Evolutionary conservation across 2,888 invertebrate species (phyloP).

Genomic region (Drymonia ruficornis): DNA sequence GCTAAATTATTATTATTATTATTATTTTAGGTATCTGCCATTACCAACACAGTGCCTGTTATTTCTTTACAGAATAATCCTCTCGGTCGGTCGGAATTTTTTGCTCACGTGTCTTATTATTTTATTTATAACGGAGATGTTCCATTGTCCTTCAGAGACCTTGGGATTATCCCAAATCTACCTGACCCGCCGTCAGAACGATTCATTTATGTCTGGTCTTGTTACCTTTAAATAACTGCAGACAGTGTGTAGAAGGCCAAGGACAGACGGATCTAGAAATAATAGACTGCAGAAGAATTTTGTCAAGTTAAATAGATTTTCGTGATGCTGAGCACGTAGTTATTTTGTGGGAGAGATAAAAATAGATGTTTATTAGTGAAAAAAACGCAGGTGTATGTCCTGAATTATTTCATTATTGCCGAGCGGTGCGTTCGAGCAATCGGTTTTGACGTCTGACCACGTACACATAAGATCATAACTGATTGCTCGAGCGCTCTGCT

Average conservation of each 20-base stretch:
- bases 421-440: too few relatives aligned
- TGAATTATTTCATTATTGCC: too few relatives aligned
- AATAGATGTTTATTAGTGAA: too few relatives aligned
- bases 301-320: neutral
- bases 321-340: neutral
- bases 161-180: slow-evolving; percentile 23
- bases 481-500: too few relatives aligned
- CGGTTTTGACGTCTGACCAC: too few relatives aligned
- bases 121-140: slow-evolving; percentile 10
- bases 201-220: slow-evolving; percentile 14
- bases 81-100: slow-evolving; percentile 13
- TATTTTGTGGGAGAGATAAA: neutral
- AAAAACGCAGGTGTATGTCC: too few relatives aligned
- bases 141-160: slow-evolving; percentile 19
- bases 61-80: neutral
- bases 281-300: slow-evolving; percentile 18
- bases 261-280: slow-evolving; percentile 18
- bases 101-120: slow-evolving; percentile 17
- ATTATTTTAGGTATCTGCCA: too few relatives aligned
- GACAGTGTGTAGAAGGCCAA: slow-evolving; percentile 14
- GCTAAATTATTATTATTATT: too few relatives aligned
- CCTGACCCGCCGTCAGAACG: slow-evolving; percentile 31
- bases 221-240: slow-evolving; percentile 16
- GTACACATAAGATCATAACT: too few relatives aligned
- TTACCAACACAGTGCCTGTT: neutral